phyloP scores from a whole-genome alignment of 1,140 invertebrate species.

The Chironomus striatipennis region DNA sequence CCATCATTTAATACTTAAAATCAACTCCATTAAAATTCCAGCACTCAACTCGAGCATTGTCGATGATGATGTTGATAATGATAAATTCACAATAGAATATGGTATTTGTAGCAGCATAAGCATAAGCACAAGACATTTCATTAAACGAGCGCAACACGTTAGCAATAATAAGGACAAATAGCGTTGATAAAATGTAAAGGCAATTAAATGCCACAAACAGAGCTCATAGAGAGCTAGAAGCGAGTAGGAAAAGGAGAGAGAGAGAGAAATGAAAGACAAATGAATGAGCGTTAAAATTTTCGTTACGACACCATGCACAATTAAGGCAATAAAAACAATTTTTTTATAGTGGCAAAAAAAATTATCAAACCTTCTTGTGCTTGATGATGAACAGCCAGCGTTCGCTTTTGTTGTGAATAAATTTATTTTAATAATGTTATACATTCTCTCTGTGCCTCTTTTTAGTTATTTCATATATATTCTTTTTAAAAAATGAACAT shows the following conservation, averaged over 20 bases:
- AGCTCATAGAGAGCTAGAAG: neutral
- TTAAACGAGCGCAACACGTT: neutral
- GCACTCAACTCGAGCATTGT: no score
- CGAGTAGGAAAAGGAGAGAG: neutral
- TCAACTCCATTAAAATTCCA: no score
- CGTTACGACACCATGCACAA: neutral
- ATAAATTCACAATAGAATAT: no score
- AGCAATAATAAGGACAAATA: constrained; percentile 14
- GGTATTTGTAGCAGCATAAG: no score
- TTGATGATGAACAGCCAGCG: neutral
- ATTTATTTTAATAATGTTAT: no score
- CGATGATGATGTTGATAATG: no score
- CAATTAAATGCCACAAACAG: constrained; percentile 7
- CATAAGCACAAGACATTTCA: neutral
- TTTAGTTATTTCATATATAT: neutral
- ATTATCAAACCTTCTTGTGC: neutral
- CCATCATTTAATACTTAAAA: no score
- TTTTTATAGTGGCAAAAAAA: constrained; percentile 6
- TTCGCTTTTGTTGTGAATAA: no score
- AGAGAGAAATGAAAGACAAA: neutral
- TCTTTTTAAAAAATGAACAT: neutral
- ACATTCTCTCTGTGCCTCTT: neutral
- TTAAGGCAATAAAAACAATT: constrained; percentile 14
- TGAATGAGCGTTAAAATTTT: neutral
- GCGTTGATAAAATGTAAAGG: constrained; percentile 7